Evolutionary conservation across 1,140 invertebrate genomes (phyloP), one percentile per base, ranked within the genome.

Genomic region (Sarcophaga peregrina): DNA sequence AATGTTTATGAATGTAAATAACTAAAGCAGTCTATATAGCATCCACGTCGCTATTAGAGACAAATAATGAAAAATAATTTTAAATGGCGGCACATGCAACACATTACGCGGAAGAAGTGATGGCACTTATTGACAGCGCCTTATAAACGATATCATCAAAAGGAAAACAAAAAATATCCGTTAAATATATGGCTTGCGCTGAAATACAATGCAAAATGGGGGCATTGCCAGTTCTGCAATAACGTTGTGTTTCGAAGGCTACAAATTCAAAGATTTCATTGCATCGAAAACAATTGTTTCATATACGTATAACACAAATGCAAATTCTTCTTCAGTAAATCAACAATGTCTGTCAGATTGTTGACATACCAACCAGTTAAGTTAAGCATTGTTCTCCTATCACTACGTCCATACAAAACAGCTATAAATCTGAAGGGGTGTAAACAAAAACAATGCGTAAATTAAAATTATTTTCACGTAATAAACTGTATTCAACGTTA

Each of bases 81-180:
- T 68, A 76, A 48, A 76, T 48, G 74, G 74, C 74, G 74, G 45
- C 74, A 76, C 74, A 47, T 68, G 74, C 48, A 46, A 76, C 74
- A 76, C 74, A 76, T 76, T 78, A 78, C 75, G 50, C 75, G 75
- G 75, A 78, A 78, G 75, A 17, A 78, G 47, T 78, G 75, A 78
- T 78, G 48, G 50, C 75, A 78, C 75, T 78, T 52, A 45, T 78
- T 50, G 75, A 78, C 75, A 78, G 37, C 75, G n/a, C 20, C n/a
- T 20, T 78, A 11, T 47, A 68, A 37, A 37, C 25, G 25, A 37
- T 2, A 37, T 37, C 25, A 37, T 37, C 25, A 37, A 37, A 37
- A 37, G 25, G 25, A 37, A 37, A 37, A 37, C 25, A 37, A 37
- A 37, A 78, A 50, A 78, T 8, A 25, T 8, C 62, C 11, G 47